Evolutionary conservation across 2,797 vertebrate genomes (phyloP), one percentile per base, ranked within the genome.

Genomic region (Syngnathus rostellatus): DNA sequence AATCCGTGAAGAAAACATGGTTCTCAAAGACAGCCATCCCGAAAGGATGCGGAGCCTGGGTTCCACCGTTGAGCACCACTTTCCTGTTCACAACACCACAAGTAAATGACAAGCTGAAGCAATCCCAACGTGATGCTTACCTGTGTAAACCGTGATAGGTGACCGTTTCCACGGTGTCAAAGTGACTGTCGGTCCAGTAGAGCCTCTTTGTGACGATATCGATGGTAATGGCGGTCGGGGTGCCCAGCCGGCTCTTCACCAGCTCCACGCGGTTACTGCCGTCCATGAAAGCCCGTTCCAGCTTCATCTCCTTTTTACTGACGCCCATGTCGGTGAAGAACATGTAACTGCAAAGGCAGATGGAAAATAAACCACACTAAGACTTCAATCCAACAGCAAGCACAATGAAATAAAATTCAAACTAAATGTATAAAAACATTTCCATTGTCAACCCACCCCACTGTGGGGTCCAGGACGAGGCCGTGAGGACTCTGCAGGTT

Each of bases 141-240:
- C 90, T 90, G 59, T 92, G 84, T 59, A 90, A 72, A 57, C 90
- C 90, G 10, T 8, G 76, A 76, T 92, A 91, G 17, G 90, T 89
- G 64, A 91, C 86, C 0, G 89, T 90, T 58, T 92, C 87, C 69
- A 92, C 88, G 0, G 86, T 87, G 83, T 92, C 88, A 70, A 89
- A 92, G 73, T 91, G 90, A 68, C 86, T 90, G 78, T 92, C 90
- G 5, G 88, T 81, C 90, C 90, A 92, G 77, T 92, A 92, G 62
- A 92, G 80, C 68, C 90, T 85, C 73, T 79, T 68, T 21, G 84
- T 90, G 68, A 89, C 40, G 1, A 91, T 86, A 62, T 92, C 90
- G 0, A 91, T 61, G 19, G 85, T 88, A 8, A 92, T 85, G 63
- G 84, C 90, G 3, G 82, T 88, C 5, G 90, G 90, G 0, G 60